Conservation (phyloP, 2,113 vertebrate genomes). For the Helogale parvula region DNA sequence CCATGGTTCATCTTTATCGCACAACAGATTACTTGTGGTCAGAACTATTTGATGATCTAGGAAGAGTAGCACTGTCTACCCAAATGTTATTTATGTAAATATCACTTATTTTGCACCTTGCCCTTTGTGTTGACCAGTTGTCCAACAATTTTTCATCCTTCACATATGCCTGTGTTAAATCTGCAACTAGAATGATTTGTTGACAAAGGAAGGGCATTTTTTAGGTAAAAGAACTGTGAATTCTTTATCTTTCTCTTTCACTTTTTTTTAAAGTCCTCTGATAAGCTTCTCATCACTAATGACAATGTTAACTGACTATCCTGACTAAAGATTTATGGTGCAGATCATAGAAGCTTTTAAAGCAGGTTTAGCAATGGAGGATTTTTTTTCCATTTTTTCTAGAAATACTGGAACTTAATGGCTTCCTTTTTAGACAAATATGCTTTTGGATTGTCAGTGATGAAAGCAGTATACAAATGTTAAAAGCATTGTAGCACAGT, state of each 20-base stretch:
- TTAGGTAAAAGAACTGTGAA: too few species aligned
- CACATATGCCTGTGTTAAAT: slow-evolving; percentile 5
- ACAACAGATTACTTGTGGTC: background rate
- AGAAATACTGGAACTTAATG: slow-evolving; percentile 88
- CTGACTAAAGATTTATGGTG: slow-evolving; percentile 58
- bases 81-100: background rate
- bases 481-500: slow-evolving; percentile 79
- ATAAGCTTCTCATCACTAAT: slow-evolving; percentile 10
- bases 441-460: slow-evolving; percentile 85
- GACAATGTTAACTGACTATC: slow-evolving; percentile 56
- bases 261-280: background rate
- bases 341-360: slow-evolving; percentile 51
- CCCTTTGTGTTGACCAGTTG: background rate
- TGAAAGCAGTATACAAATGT: slow-evolving; percentile 85
- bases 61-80: background rate
- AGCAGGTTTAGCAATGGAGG: slow-evolving; percentile 82
- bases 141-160: background rate
- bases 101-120: background rate
- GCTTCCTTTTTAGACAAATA: slow-evolving; percentile 91
- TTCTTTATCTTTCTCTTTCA: background rate
- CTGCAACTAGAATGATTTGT: background rate
- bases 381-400: slow-evolving; percentile 57
- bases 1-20: background rate
- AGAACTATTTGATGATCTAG: background rate
- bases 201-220: background rate